Base-by-base conservation (phyloP, 2,797 vertebrate genomes). In the Anguilla pacifica region DNA sequence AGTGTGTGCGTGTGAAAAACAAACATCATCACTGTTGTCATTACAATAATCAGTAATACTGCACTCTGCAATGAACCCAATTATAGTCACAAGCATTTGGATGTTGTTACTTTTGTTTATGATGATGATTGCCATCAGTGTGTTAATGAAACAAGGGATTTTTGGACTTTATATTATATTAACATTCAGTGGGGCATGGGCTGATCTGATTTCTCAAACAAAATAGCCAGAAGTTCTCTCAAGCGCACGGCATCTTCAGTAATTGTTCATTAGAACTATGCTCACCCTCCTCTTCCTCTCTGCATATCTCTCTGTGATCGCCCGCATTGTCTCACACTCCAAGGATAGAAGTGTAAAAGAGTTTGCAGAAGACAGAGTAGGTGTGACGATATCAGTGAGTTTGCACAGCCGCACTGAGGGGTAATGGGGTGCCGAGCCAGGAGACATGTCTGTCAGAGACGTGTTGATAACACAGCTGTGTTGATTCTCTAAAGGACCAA, bases 391-490 rank as follows among this genome's bases (percentile, higher is more conserved):
- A 57, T 57, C 25, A 17, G 43, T 0, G 51, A 17, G 51, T 57
- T 31, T 57, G 49, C 19, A 53, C 81, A n/a, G 11, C 46, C 46
- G 2, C 6, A 25, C 1, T 10, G 81, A 53, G 49, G n/a, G 31
- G 53, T n/a, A 19, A 9, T 53, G 25, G 59, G 59, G 77, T 67
- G 49, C 55, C 51, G 88, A 92, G 79, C 55, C 11, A 19, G 70
- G 83, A 31, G 88, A 51, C 53, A n/a, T 55, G 70, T 89, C 59
- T 86, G 67, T 87, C 79, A 89, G 83, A 84, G 86, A 70, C 86
- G n/a, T 53, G 28, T 6, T 93, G 92, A 94, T 95, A 89, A 94
- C 92, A 92, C 90, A 90, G 88, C 74, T n/a, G 39, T 89, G 87
- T 77, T 91, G 88, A 88, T 94, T 90, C 92, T 83, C 82, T 89